Evolutionary conservation across 2,797 vertebrate genomes (phyloP), one percentile per base, ranked within the genome.

Genomic region (Catostomus latipinnis): DNA sequence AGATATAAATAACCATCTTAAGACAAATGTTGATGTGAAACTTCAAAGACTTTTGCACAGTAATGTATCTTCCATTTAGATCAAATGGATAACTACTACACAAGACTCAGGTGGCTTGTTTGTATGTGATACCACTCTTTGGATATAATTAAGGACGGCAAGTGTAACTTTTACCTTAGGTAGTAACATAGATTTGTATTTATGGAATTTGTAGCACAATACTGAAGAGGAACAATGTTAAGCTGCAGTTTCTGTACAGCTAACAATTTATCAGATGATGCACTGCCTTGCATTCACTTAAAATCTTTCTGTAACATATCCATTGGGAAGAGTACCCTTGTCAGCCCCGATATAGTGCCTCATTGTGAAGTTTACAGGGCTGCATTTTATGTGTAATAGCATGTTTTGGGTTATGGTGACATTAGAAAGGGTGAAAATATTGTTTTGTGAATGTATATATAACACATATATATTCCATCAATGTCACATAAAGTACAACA

Each of bases 391-490:
- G 69, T 84, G 62, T 82, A 75, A 75, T 49, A 66, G 76, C 87
- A 89, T 82, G 86, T 74, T 53, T 87, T 86, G 81, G 86, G 71
- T 86, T 87, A 87, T 85, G 69, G 77, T 85, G 85, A 78, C 87
- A 80, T 84, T 87, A 87, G 85, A 86, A 85, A 77, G 48, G 48
- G 60, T 74, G 54, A 84, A 84, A 80, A 84, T 79, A 85, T 82
- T 83, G 85, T 16, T 88, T 87, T 85, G 86, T 89, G 91, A 93
- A 93, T 94, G 93, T 94, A 90, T 86, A 74, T 87, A 87, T 75
- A 87, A 90, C 87, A 88, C 75, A 18, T 18, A 18, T 74, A 78
- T 62, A 79, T 67, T 77, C 75, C 89, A 90, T 83, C 84, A 89
- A 90, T 90, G 89, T 92, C 91, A 89, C 90, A 91, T 11, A 49